A percentile compares a stretch with the other conserved stretches of the same genome.
phyloP scores from a whole-genome alignment of 1,140 invertebrate species.

The Amyelois transitella region DNA sequence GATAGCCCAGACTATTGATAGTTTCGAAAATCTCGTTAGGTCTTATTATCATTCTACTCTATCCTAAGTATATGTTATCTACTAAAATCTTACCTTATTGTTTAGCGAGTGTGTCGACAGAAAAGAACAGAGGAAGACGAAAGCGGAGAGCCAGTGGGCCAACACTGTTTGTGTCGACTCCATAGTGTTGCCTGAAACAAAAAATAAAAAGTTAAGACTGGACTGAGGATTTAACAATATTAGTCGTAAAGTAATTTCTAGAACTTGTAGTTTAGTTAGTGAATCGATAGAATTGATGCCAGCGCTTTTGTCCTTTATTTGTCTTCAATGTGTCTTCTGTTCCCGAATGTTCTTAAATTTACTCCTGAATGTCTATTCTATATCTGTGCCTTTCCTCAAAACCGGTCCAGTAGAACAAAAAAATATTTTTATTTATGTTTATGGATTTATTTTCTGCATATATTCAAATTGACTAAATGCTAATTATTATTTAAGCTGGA shows the following conservation, averaged over 20 bases:
- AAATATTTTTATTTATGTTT: too few species aligned
- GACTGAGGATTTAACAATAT: not conserved
- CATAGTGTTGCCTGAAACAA: slow-evolving; percentile 50
- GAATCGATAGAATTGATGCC: not conserved
- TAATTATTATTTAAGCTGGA: too few species aligned
- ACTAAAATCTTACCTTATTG: slow-evolving; percentile 45
- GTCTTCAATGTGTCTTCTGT: too few species aligned
- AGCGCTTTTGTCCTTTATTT: not conserved
- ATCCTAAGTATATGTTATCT: too few species aligned
- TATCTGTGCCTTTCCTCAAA: too few species aligned
- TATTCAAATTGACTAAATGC: too few species aligned
- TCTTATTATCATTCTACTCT: too few species aligned
- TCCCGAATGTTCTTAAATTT: not conserved
- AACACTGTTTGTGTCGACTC: slow-evolving; percentile 44
- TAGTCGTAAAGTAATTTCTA: not conserved
- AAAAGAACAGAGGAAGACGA: slow-evolving; percentile 57
- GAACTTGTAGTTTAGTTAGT: too few species aligned
- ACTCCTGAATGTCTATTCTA: not conserved
- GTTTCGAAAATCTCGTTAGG: too few species aligned
- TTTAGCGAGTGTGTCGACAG: slow-evolving; percentile 50
- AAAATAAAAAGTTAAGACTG: slow-evolving; percentile 2
- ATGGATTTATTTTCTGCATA: too few species aligned
- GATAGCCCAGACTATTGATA: too few species aligned
- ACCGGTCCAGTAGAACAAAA: too few species aligned
- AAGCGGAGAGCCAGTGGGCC: slow-evolving; percentile 51